Conservation (phyloP, 2,113 vertebrate species). For the Bungarus multicinctus region DNA sequence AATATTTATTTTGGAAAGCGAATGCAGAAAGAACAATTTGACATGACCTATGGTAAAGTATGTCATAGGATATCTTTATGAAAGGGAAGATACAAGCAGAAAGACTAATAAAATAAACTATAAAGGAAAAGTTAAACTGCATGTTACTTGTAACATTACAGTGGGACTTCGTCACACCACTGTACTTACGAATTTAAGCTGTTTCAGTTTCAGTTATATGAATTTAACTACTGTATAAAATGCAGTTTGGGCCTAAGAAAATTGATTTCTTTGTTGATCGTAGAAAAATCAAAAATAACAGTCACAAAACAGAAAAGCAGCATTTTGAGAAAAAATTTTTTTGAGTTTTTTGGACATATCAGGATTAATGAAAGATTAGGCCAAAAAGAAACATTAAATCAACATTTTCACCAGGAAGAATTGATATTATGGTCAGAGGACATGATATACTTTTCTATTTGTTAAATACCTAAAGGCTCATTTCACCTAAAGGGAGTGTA, state of each 20-base stretch:
- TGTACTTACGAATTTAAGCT: neutral
- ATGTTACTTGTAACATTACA: neutral
- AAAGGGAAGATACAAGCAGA: neutral
- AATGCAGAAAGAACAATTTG: neutral
- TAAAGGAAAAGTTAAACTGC: neutral
- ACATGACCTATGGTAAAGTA: neutral
- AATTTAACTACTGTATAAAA: neutral
- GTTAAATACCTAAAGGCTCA: neutral
- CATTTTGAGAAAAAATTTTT: slow-evolving; percentile 37
- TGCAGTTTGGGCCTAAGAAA: slow-evolving; percentile 28
- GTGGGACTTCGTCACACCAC: neutral
- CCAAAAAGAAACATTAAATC: slow-evolving; percentile 17
- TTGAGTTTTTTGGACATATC: slow-evolving; percentile 25
- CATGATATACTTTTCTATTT: neutral
- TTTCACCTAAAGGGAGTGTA: neutral
- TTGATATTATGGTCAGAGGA: slow-evolving; percentile 9
- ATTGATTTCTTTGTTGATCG: slow-evolving; percentile 16
- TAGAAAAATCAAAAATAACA: slow-evolving; percentile 23
- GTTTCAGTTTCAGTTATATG: neutral
- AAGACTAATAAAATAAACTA: neutral
- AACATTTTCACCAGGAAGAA: slow-evolving; percentile 10
- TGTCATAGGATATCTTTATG: neutral
- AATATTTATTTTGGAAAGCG: neutral
- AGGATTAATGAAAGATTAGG: slow-evolving; percentile 49
- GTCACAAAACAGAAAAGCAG: slow-evolving; percentile 36